Evolutionary conservation across 2,888 invertebrate species (phyloP), one percentile per base, ranked within the genome.

Genomic region (Sabellastarte sp.): DNA sequence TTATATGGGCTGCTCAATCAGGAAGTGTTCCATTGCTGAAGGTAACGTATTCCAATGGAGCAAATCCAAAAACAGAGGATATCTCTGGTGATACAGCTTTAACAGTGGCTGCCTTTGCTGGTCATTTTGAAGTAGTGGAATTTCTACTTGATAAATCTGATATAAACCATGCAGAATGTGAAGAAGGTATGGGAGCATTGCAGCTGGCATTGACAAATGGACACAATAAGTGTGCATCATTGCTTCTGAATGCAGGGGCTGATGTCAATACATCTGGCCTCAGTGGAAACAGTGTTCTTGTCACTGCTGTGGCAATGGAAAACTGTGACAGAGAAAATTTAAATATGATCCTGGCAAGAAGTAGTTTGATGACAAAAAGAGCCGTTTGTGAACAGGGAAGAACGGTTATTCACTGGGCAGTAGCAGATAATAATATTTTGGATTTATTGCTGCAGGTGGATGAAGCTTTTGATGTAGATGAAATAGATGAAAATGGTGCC

Each of bases 401-500:
- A 29, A 58, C 63, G 10, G 61, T 60, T 2, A 15, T 70, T 29
- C 70, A 70, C 57, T 70, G 70, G 70, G 60, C 61, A 20, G 68
- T 70, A 4, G 64, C 63, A 4, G 68, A 68, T 32, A 59, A 66
- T 5, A 59, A 65, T 1, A 58, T 59, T 32, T 32, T 64, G 28
- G 50, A 50, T 24, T 24, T 64, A 5, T 30, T 70, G 10, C 32
- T 70, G 26, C 57, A 60, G 29, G 10, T 41, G 10, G 41, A 41
- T 20, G 20, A 10, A 41, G 41, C 41, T 10, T n/a, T n/a, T n/a
- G 51, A 63, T 31, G 26, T 68, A 20, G 50, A 66, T 41, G 32
- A 50, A 2, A 28, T 63, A 5, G 70, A 70, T 50, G 59, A 32
- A 32, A 64, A 68, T 56, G 66, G 68, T 2, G 70, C 68, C 4